Conservation (phyloP, 2,888 invertebrate species). For the Dryadula phaetusa region DNA sequence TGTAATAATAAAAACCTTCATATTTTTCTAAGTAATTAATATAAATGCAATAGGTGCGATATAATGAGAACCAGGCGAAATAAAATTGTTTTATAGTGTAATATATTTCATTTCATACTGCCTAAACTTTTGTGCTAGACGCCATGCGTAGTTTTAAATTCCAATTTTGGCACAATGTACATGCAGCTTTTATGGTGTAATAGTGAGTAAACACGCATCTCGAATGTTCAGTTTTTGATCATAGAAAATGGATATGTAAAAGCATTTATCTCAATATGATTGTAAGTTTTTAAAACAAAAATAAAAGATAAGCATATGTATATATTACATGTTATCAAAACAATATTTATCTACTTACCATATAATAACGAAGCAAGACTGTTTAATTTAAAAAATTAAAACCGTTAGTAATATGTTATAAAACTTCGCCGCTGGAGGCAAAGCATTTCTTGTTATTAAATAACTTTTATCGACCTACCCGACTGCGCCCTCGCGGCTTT, state of each 20-base stretch:
- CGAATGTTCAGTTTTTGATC: background rate
- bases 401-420: conserved; percentile 40
- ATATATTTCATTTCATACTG: conserved; percentile 1
- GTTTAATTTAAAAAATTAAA: conserved; percentile 14
- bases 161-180: background rate
- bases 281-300: no score
- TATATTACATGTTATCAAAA: background rate
- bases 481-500: conserved; percentile 47
- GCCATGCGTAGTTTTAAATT: background rate
- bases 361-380: background rate
- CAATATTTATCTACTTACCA: background rate
- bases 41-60: no score
- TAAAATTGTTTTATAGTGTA: background rate
- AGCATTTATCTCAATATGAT: no score
- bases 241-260: background rate
- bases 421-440: conserved; percentile 50
- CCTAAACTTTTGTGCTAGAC: background rate
- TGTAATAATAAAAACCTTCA: no score
- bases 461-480: conserved; percentile 77
- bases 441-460: conserved; percentile 77
- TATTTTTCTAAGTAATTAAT: no score
- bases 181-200: background rate
- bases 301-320: background rate
- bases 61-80: background rate
- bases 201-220: background rate